These are phyloP conservation scores for Camponotus fellah DNA, from an alignment of 2,888 invertebrate species.

Conservation along the genomic window DNA sequence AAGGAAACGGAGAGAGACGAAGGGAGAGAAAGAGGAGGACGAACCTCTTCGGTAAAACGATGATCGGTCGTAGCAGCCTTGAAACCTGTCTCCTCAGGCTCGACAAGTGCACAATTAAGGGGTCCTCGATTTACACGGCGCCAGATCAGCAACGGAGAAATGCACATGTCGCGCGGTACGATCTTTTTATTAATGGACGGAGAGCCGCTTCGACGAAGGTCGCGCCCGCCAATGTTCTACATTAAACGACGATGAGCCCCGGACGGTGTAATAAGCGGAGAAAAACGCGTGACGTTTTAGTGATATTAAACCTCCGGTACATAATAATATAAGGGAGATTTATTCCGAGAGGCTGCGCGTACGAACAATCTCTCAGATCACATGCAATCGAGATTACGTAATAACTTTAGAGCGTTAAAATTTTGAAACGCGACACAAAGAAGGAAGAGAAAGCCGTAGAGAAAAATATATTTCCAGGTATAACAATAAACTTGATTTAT, in stretches of 20 bases:
- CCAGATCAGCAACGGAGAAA: conserved; percentile 71
- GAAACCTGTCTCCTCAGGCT: conserved; percentile 73
- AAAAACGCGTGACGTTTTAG: conserved; percentile 47
- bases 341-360: conserved; percentile 1
- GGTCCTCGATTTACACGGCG: conserved; percentile 75
- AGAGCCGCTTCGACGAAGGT: conserved; percentile 68
- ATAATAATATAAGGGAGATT: not conserved
- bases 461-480: not conserved
- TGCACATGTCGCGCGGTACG: conserved; percentile 67
- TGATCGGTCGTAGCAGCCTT: conserved; percentile 73
- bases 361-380: not conserved
- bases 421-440: conserved; percentile 18
- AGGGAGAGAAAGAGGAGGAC: not conserved
- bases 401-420: conserved; percentile 12
- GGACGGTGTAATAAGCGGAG: conserved; percentile 36
- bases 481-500: conserved; percentile 5
- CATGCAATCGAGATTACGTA: not conserved
- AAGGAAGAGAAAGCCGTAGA: conserved; percentile 31
- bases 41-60: conserved; percentile 60
- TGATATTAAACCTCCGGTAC: conserved; percentile 37
- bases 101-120: conserved; percentile 63
- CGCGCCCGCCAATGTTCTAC: conserved; percentile 70
- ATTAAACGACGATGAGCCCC: conserved; percentile 65
- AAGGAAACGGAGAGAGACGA: not conserved
- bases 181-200: conserved; percentile 72